Percentiles rank a stretch among this genome's conserved stretches.
These are phyloP conservation scores for Anarsia innoxiella DNA, from an alignment of 2,888 invertebrate genomes.

Conservation along the genomic window DNA sequence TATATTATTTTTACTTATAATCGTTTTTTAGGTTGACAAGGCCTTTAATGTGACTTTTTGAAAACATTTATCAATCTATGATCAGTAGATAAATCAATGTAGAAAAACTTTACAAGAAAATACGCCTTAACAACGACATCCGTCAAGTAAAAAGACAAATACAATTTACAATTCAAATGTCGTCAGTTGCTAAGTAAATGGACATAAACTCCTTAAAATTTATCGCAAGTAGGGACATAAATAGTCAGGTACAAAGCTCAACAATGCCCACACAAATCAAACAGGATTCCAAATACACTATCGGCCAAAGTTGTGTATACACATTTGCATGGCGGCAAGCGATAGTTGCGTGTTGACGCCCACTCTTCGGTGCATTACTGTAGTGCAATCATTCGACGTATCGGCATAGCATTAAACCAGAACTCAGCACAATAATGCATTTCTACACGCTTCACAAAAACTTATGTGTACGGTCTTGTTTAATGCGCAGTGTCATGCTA, in stretches of 20 bases:
- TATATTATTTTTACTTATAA: no score
- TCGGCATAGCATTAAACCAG: conserved; percentile 57
- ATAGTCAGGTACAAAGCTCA: conserved; percentile 32
- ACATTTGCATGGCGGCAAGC: conserved; percentile 60
- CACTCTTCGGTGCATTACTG: conserved; percentile 56
- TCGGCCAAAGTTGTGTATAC: conserved; percentile 40
- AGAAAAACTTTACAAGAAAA: no score
- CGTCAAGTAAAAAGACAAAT: background rate
- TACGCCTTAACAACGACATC: no score
- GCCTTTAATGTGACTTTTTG: no score
- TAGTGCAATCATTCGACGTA: conserved; percentile 56
- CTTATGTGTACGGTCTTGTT: conserved; percentile 41
- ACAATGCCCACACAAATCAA: conserved; percentile 69
- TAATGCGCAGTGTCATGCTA: conserved; percentile 50
- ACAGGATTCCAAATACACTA: conserved; percentile 61
- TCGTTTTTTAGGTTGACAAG: no score
- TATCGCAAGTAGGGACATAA: conserved; percentile 11
- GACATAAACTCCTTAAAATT: conserved; percentile 2
- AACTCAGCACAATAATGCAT: conserved; percentile 44
- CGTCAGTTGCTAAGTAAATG: conserved; percentile 5
- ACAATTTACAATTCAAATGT: background rate
- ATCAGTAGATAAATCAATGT: no score
- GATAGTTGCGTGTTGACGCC: conserved; percentile 65
- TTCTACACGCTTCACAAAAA: conserved; percentile 53
- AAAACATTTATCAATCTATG: no score